Conservation (phyloP, 2,113 vertebrate species). For the Phyllopteryx taeniolatus region DNA sequence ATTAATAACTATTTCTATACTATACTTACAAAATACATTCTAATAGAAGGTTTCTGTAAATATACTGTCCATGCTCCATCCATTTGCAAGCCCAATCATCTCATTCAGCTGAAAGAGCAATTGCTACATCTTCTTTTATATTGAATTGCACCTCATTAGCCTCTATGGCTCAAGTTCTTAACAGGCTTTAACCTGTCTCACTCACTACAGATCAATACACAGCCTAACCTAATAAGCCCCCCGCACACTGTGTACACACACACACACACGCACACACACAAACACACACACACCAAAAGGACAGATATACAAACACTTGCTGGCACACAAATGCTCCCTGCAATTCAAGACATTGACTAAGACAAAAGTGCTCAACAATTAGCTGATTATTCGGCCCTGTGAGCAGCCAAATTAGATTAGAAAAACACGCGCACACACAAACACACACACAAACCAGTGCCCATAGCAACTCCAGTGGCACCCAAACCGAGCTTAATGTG, state of each 20-base stretch:
- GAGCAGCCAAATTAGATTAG: constrained; percentile 73
- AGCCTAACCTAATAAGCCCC: constrained; percentile 65
- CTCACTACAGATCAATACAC: constrained; percentile 67
- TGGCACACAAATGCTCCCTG: constrained; percentile 31
- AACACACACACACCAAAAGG: constrained; percentile 6
- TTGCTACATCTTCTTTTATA: constrained; percentile 67
- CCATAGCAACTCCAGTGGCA: constrained; percentile 70
- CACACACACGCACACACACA: constrained; percentile 5
- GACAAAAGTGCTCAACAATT: constrained; percentile 72
- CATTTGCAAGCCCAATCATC: neutral
- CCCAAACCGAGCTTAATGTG: constrained; percentile 65
- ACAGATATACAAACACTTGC: constrained; percentile 9
- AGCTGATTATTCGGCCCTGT: constrained; percentile 67
- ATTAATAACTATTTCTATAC: neutral
- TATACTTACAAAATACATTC: neutral
- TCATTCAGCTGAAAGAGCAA: constrained; percentile 49
- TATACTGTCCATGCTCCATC: neutral
- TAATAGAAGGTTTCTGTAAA: neutral
- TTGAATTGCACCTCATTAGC: constrained; percentile 70
- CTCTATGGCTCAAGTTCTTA: constrained; percentile 67
- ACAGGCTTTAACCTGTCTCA: constrained; percentile 68
- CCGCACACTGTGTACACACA: constrained; percentile 21
- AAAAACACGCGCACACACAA: constrained; percentile 22
- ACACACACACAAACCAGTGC: constrained; percentile 56
- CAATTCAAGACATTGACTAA: constrained; percentile 53